Percentiles rank a stretch among this genome's conserved stretches.
Conservation (phyloP, 2,888 invertebrate genomes). For the Lysandra coridon region DNA sequence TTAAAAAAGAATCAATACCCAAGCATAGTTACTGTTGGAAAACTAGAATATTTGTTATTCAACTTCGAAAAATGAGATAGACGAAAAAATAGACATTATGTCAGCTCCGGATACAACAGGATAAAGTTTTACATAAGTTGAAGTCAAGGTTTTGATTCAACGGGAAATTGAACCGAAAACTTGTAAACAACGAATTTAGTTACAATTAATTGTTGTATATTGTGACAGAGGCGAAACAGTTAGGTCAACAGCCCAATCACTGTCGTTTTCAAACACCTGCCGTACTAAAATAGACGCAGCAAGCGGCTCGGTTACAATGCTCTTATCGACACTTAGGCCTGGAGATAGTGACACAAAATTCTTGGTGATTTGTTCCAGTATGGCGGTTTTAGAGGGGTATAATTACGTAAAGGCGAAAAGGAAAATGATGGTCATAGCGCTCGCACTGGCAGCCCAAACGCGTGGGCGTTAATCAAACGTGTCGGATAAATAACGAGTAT, state of each 20-base stretch:
- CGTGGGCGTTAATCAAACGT: too few relatives aligned
- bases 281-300: constrained; percentile 45
- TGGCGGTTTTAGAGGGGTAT: too few relatives aligned
- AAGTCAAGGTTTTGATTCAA: background rate
- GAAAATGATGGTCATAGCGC: too few relatives aligned
- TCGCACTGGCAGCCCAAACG: too few relatives aligned
- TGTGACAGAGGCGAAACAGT: constrained; percentile 41
- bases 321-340: background rate
- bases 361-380: too few relatives aligned
- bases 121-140: background rate
- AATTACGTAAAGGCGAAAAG: too few relatives aligned
- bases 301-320: constrained; percentile 1
- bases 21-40: background rate
- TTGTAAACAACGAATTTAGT: background rate
- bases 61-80: background rate
- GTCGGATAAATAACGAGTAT: too few relatives aligned
- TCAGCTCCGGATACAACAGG: background rate
- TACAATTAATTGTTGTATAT: constrained; percentile 1
- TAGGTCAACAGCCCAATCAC: constrained; percentile 47
- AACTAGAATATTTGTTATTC: background rate
- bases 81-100: background rate
- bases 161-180: background rate
- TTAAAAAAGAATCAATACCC: background rate
- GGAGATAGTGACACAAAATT: too few relatives aligned
- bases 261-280: constrained; percentile 49